Conservation (phyloP, 2,797 vertebrate species). For the Cossypha dichroa region DNA sequence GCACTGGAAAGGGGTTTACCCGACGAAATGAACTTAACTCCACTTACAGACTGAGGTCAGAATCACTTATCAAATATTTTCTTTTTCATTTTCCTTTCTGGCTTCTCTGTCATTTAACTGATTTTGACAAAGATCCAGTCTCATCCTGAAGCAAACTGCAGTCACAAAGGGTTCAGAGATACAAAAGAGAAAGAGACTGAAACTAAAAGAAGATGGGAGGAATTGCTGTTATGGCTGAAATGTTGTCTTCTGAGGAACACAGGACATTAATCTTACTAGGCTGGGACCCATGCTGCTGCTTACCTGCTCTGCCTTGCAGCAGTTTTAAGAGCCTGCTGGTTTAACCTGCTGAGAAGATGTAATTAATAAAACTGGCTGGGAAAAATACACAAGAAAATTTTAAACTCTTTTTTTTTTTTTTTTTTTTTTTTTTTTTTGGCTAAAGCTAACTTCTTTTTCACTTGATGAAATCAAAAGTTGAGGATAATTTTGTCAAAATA, state of each 20-base stretch:
- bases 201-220: neutral
- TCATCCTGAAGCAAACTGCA: conserved; percentile 12
- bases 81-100: conserved; percentile 8
- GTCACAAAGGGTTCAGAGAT: neutral
- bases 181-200: neutral
- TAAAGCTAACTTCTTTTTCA: neutral
- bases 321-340: conserved; percentile 51
- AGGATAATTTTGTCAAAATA: neutral
- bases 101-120: neutral
- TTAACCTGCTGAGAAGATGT: conserved; percentile 60
- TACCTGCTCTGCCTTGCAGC: conserved; percentile 53
- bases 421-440: accelerated
- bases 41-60: neutral
- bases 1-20: neutral
- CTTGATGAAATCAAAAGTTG: neutral
- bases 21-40: neutral
- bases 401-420: neutral
- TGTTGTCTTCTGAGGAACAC: conserved; percentile 12
- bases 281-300: conserved; percentile 27
- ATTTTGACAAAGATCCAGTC: conserved; percentile 30
- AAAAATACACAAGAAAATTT: neutral
- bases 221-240: conserved; percentile 29
- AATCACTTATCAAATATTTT: neutral
- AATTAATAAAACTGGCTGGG: conserved; percentile 55
- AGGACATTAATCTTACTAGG: conserved; percentile 52